These are phyloP conservation scores for Zygaena filipendulae DNA, from an alignment of 2,888 invertebrate species.

Conservation along the genomic window DNA sequence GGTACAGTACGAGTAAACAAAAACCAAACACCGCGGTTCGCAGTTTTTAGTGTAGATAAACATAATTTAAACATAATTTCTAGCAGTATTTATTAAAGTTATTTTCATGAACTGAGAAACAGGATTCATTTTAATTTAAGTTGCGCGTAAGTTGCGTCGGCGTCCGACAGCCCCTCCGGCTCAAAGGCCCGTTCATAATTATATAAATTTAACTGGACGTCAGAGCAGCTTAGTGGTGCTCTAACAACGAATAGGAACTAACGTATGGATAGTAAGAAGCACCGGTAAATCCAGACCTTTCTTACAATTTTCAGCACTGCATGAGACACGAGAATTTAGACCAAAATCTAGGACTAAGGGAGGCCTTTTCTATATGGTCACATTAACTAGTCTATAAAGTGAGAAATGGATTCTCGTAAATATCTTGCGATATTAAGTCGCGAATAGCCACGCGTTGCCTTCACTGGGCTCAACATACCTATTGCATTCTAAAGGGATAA, in stretches of 20 bases:
- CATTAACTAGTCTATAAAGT: constrained; percentile 49
- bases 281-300: not conserved
- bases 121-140: constrained; percentile 29
- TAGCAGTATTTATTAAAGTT: no score
- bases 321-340: no score
- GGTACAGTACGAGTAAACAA: no score
- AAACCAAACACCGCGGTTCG: no score
- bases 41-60: no score
- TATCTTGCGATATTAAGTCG: constrained; percentile 45
- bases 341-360: constrained; percentile 6
- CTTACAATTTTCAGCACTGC: not conserved
- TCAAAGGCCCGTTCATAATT: constrained; percentile 23
- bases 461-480: no score
- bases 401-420: constrained; percentile 54
- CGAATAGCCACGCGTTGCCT: constrained; percentile 48
- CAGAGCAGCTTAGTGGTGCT: constrained; percentile 31
- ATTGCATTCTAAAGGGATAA: no score
- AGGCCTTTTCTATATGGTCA: constrained; percentile 35
- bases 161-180: constrained; percentile 30
- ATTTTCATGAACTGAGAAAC: constrained; percentile 25
- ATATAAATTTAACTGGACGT: constrained; percentile 38
- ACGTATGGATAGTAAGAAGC: constrained; percentile 19
- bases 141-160: constrained; percentile 29
- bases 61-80: no score
- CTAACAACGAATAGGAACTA: constrained; percentile 36